A percentile compares a stretch with the other conserved stretches of the same genome.
Conservation (phyloP, 2,797 vertebrate species). For the Betta splendens region DNA sequence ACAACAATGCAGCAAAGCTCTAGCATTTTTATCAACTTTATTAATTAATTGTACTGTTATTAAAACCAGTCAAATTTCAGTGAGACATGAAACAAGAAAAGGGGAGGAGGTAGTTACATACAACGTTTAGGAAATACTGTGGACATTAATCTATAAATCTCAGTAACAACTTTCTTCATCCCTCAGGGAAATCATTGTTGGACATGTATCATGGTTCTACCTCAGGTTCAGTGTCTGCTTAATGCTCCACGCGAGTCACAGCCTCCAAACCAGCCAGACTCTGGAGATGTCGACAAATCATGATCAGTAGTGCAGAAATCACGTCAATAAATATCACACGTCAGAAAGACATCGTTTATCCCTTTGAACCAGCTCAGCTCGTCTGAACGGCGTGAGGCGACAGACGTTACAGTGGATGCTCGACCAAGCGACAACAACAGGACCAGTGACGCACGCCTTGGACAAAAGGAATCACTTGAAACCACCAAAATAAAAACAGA, state of each 20-base stretch:
- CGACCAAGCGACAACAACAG: constrained; percentile 25
- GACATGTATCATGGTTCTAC: too few relatives aligned
- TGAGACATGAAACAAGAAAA: constrained; percentile 45
- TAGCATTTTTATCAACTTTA: constrained; percentile 34
- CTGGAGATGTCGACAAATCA: background rate
- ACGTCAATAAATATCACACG: constrained; percentile 46
- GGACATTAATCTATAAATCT: background rate
- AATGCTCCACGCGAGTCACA: background rate
- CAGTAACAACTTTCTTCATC: too few relatives aligned
- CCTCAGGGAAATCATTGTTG: too few relatives aligned
- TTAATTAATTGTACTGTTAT: constrained; percentile 50
- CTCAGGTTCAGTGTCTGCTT: too few relatives aligned
- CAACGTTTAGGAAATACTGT: constrained; percentile 34
- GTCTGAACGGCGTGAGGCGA: background rate
- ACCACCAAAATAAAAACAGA: constrained; percentile 2
- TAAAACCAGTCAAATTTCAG: constrained; percentile 48
- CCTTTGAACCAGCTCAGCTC: constrained; percentile 16
- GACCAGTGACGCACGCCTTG: constrained; percentile 25
- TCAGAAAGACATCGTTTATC: constrained; percentile 38
- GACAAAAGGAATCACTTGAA: constrained; percentile 27
- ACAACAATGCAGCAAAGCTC: background rate
- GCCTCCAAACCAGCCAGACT: constrained; percentile 3
- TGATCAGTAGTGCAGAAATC: constrained; percentile 18
- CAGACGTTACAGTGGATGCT: constrained; percentile 10
- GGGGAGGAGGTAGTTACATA: constrained; percentile 64